Base-by-base conservation (phyloP, 1,140 invertebrate species). In the Nymphalis io region DNA sequence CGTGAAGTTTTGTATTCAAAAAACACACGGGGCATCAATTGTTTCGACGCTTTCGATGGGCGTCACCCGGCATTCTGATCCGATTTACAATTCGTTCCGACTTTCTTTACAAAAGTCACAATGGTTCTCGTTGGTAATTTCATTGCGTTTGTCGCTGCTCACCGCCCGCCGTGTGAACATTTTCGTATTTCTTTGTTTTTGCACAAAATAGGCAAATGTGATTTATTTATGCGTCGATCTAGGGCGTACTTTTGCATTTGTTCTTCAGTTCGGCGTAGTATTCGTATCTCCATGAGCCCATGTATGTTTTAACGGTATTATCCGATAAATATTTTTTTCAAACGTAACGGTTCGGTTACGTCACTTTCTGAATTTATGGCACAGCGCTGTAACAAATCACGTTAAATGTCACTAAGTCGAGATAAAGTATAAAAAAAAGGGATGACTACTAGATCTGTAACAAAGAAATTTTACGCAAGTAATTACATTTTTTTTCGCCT, bases 21-120 rank as follows among this genome's bases (percentile, higher is more conserved):
- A 71, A 65, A 57, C 62, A 60, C 69, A 71, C 69, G 69, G 69
- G 68, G 62, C 58, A 60, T 71, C 69, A 73, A 89, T 89, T 91
- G 85, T 91, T 89, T 91, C 81, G 84, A 81, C 74, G 69, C 75
- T 82, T 82, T 70, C 76, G 78, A 84, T 85, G 83, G 86, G 82
- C 86, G 84, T 82, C 85, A 79, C 81, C 76, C 72, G 76, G 75
- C 74, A 76, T 73, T 78, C 72, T 85, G 83, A 85, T 87, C 85
- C 79, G 80, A 89, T 88, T 87, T 85, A 83, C 81, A 83, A 91
- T 91, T 91, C 83, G 89, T 89, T 90, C 82, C 85, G 78, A 81
- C 83, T 85, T 88, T 89, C 87, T 88, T 87, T 85, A 81, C 72
- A 80, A 73, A 55, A 58, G 62, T 66, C 68, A 87, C 83, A 87